Evolutionary conservation across 2,797 vertebrate species (phyloP), one percentile per base, ranked within the genome.

Genomic region (Rhabdomys pumilio): DNA sequence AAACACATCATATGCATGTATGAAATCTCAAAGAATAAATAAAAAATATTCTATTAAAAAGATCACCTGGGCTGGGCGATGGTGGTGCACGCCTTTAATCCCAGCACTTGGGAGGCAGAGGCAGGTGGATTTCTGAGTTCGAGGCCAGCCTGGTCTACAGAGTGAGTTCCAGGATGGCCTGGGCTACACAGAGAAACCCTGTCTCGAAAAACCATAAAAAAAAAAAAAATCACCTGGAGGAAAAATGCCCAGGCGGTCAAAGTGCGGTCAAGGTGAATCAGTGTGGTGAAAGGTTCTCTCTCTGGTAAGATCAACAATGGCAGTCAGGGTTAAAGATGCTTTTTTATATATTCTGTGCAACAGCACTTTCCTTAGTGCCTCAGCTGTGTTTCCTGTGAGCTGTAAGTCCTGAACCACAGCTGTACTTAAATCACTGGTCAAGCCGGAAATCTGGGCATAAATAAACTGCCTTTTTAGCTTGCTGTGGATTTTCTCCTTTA

Each of bases 11-110:
- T 53, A 67, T 67, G 19, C 31, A n/a, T 69, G 31, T 12, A 67
- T 67, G 31, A 85, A 53, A 53, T 85, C 19, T 85, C 31, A 85
- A 85, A 53, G 31, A 85, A 85, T n/a, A 85, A 85, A 50, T 69
- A n/a, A 67, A 11, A 85, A 53, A 31, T 65, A 84, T 13, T 47
- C 5, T 65, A 47, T 63, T 47, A 63, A 41, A 44, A 38, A 38
- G 2, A 38, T 38, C 38, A 38, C 38, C 38, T 38, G 38, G 38
- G 38, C 38, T 2, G 38, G 38, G 38, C 38, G 38, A 38, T 38
- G 38, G 38, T 38, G 38, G 38, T 2, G 2, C 38, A 38, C 38
- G 38, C 38, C 38, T 38, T 38, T 38, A 38, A 38, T 38, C 38
- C 38, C 38, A 38, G 38, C 38, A 38, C 38, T 38, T 38, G 38